Base-by-base conservation (phyloP, 2,797 vertebrate genomes). In the Rallus crepitans region DNA sequence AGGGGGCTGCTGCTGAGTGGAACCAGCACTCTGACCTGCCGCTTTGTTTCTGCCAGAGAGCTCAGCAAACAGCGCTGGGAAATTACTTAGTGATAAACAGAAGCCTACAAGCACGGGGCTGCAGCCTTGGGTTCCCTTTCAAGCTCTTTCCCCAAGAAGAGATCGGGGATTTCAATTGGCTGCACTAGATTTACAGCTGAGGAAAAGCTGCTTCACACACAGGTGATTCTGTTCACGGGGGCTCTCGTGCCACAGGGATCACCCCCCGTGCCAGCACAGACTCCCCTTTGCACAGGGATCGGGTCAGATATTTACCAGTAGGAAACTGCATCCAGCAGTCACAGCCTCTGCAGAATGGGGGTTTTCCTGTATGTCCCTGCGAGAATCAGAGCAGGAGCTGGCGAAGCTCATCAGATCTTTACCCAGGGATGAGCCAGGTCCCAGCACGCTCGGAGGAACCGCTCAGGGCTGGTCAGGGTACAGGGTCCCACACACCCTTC, bases 21-120 rank as follows among this genome's bases (percentile, higher is more conserved):
- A 93, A 79, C 24, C 93, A 87, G 79, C 8, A 5, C 91, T 91
- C 93, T 15, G 31, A 85, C 93, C 84, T 21, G 13, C 93, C 4
- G 48, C 93, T 96, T 97, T 91, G 86, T 93, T 96, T 96, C 96
- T 94, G 91, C 85, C 96, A 87, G 21, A 91, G 94, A n/a, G 76
- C 94, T 97, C 96, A 95, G 92, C 81, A 95, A 97, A 93, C 95
- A 92, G 91, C 18, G 4, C 57, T 73, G 84, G 88, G 91, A 92
- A 97, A 96, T 94, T 84, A 92, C 93, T 96, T 90, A 23, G 70
- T 64, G 5, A 85, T 85, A 94, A 95, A 91, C 45, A 92, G 88
- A 81, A 96, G 78, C 31, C 89, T 77, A 78, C 79, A 42, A 78
- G 95, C 78, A 25, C 69, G 65, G 78, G 81, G 71, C 82, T 64